These are phyloP conservation scores for Pangasius mekongensis DNA, from an alignment of 2,797 vertebrate genomes.

Conservation along the genomic window DNA sequence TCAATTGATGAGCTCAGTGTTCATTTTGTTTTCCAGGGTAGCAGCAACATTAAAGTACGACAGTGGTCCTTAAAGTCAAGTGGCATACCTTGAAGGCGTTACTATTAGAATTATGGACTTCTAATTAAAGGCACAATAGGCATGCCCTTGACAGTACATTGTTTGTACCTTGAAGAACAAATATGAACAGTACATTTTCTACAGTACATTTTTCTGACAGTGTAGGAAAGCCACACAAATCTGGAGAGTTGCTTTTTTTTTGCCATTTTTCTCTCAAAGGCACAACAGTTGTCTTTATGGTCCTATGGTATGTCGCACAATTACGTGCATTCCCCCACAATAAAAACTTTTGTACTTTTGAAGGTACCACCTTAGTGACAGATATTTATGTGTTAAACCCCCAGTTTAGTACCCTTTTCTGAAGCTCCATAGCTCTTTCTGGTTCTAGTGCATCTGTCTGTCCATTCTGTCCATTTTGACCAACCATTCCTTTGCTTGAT, in stretches of 20 bases:
- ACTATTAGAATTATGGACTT: background rate
- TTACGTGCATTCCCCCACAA: background rate
- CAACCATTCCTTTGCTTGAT: slow-evolving; percentile 41
- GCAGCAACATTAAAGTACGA: background rate
- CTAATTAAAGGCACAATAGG: background rate
- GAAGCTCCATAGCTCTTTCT: background rate
- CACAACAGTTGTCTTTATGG: background rate
- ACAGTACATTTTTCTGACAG: background rate
- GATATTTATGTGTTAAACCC: slow-evolving; percentile 8
- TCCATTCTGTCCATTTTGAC: slow-evolving; percentile 35
- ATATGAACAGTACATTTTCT: background rate
- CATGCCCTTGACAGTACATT: background rate
- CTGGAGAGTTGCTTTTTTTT: background rate
- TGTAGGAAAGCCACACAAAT: background rate
- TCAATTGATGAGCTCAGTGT: background rate
- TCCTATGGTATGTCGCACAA: background rate
- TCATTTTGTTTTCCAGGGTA: slow-evolving; percentile 2
- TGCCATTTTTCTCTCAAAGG: background rate
- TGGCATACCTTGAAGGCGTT: background rate
- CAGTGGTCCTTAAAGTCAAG: background rate
- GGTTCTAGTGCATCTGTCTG: background rate
- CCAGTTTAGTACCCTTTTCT: background rate
- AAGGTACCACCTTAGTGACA: background rate
- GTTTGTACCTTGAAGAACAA: background rate
- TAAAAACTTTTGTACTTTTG: background rate